Evolutionary conservation across 2,113 vertebrate species (phyloP), one percentile per base, ranked within the genome.

Genomic region (Nesogale talazaci): DNA sequence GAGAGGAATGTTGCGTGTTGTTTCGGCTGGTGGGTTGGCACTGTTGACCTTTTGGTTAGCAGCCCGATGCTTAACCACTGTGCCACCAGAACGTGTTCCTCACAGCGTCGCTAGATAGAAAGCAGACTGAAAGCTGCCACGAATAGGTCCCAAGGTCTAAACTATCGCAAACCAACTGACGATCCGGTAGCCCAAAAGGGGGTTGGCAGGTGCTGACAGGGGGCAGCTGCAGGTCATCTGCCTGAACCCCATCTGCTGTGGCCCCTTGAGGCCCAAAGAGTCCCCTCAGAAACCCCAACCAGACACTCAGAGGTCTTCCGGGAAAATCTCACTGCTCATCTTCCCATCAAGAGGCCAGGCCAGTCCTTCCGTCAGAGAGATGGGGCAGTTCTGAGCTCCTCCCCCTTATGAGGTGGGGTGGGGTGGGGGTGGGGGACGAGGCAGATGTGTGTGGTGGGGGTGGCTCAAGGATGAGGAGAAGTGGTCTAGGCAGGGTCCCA

Each of bases 111-210:
- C 59, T 23, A 46, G 70, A 65, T 5, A 75, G 40, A 89, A 72
- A 86, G 76, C 65, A 88, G 82, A 93, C 56, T 25, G 95, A 87
- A 88, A 76, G 69, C 63, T 72, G 23, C 34, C 31, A 25, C 2
- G 25, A 76, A 38, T 42, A 46, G 34, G 36, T 27, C 31, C 67
- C 1, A 38, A 88, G 78, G 67, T 12, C 56, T 87, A 20, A 83
- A 29, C 29, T 40, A 9, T 6, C 31, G 19, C 61, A 89, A 77
- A 46, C 38, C 63, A 9, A 31, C 31, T 34, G n/a, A 79, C 17
- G 79, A n/a, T 11, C 65, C 52, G 72, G 78, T 79, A 59, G 57
- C 65, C 56, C 70, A 27, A 29, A 7, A 14, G 38, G 61, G 57
- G 0, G 10, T 36, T n/a, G n/a, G n/a, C n/a, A n/a, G n/a, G n/a